Conservation (phyloP, 2,888 invertebrate species). For the Aradus depressus region DNA sequence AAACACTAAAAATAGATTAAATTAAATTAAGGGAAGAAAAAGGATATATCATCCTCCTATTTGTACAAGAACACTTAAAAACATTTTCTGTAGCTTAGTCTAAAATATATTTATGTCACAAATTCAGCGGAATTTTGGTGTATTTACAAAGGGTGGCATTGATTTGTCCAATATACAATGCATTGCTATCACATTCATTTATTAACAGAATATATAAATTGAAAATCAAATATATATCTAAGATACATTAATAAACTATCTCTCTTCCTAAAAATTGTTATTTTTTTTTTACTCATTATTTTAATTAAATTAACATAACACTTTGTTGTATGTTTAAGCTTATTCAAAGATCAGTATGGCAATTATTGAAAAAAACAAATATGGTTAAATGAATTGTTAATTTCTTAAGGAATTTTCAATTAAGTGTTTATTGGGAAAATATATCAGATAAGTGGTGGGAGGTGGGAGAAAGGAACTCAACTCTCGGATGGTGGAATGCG, state of each 20-base stretch:
- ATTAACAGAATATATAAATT: background rate
- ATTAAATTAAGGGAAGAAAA: background rate
- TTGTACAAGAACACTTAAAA: background rate
- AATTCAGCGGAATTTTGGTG: conserved; percentile 15
- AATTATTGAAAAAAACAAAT: no score
- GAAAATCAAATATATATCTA: background rate
- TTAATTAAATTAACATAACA: no score
- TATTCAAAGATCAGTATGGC: no score
- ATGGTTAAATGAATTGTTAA: no score
- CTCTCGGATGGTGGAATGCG: no score
- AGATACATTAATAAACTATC: conserved; percentile 1
- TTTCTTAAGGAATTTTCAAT: no score
- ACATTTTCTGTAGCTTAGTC: conserved; percentile 3
- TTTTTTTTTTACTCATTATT: no score
- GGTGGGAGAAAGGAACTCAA: no score
- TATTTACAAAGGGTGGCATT: conserved; percentile 22
- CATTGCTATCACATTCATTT: conserved; percentile 21
- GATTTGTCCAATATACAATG: conserved; percentile 18
- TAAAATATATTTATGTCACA: conserved; percentile 16
- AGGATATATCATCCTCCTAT: background rate
- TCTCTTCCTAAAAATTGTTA: no score
- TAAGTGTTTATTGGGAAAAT: no score
- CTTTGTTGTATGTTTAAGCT: no score
- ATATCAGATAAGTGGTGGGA: no score
- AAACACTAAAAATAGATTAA: background rate